Evolutionary conservation across 2,113 vertebrate species (phyloP).

Genomic region (Colistium nudipinnis): DNA sequence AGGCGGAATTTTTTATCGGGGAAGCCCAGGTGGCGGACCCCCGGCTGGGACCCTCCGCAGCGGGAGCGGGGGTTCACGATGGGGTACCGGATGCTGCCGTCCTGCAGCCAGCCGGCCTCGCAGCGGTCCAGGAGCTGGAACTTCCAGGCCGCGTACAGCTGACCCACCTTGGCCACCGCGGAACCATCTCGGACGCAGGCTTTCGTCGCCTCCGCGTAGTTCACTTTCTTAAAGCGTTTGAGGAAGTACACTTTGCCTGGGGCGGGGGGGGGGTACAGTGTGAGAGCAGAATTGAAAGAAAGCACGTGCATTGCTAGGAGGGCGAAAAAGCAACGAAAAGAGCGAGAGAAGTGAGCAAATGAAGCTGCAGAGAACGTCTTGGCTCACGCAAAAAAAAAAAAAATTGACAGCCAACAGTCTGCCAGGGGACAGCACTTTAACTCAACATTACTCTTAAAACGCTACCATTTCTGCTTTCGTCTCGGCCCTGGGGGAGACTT

Average conservation of each 20-base stretch:
- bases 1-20: conserved; percentile 90
- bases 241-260: conserved; percentile 92
- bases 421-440: conserved; percentile 6
- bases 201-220: conserved; percentile 86
- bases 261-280: not conserved
- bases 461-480: conserved; percentile 52
- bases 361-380: conserved; percentile 38
- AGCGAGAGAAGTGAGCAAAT: not conserved
- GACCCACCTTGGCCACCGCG: conserved; percentile 88
- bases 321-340: conserved; percentile 6
- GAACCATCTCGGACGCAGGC: conserved; percentile 87
- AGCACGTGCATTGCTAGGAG: conserved; percentile 39
- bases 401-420: conserved; percentile 54
- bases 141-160: conserved; percentile 95
- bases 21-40: conserved; percentile 91
- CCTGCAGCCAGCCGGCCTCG: conserved; percentile 92
- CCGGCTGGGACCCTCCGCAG: conserved; percentile 89
- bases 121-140: conserved; percentile 93
- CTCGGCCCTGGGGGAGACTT: conserved; percentile 38
- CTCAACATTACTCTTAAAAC: conserved; percentile 58
- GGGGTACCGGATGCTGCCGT: conserved; percentile 94
- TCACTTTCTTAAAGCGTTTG: conserved; percentile 91
- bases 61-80: conserved; percentile 92
- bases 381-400: no score
- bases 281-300: conserved; percentile 26